phyloP scores from a whole-genome alignment of 2,797 vertebrate species.

The Onychomys arenicola region DNA sequence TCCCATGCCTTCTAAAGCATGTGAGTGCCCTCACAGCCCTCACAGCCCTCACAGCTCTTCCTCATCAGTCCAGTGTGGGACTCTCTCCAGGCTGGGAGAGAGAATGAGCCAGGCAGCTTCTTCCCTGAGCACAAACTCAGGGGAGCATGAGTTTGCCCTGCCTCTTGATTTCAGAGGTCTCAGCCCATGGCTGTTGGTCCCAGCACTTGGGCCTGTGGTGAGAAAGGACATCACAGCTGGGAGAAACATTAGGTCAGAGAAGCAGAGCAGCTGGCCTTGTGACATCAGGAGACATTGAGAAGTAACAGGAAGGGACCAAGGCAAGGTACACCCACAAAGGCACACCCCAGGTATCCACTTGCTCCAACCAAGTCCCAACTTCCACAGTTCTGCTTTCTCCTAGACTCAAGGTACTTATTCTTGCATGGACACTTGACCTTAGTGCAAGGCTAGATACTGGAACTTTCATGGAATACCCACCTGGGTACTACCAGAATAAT shows the following conservation, averaged over 20 bases:
- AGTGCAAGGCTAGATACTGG: not conserved
- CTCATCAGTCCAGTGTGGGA: not conserved
- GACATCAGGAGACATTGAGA: not conserved
- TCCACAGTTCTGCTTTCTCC: not conserved
- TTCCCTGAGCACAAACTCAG: not conserved
- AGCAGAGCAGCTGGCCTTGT: not conserved
- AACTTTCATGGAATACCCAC: not conserved
- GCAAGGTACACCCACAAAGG: not conserved
- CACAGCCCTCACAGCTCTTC: not conserved
- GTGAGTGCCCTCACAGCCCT: not conserved
- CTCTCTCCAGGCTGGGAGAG: not conserved
- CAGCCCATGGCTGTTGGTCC: not conserved
- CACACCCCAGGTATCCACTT: not conserved
- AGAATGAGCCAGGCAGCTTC: not conserved
- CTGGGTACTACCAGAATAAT: fast-evolving
- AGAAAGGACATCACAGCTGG: not conserved
- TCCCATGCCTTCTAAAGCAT: not conserved
- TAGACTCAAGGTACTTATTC: not conserved
- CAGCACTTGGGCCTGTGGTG: not conserved
- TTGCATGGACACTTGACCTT: not conserved
- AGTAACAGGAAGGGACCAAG: not conserved
- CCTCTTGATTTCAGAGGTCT: not conserved
- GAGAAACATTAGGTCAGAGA: not conserved
- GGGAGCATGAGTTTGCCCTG: not conserved
- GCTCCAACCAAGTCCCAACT: not conserved